A percentile compares a stretch with the other conserved stretches of the same genome.
Conservation (phyloP, 2,888 invertebrate genomes). For the Melieria omissa region DNA sequence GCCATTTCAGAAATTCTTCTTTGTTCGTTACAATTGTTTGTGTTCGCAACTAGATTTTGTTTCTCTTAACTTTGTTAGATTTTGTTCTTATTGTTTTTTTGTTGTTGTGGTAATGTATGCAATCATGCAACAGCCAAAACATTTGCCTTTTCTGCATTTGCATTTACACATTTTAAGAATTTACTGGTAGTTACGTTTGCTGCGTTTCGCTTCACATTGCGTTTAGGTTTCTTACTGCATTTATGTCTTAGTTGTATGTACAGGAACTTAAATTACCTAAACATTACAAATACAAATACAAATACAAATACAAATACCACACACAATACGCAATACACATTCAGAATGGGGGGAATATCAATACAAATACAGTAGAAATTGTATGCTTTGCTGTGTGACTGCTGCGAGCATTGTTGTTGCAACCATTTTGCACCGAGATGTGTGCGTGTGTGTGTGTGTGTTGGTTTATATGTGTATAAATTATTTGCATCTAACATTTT, state of each 20-base stretch:
- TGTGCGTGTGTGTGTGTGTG: constrained; percentile 34
- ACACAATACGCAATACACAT: constrained; percentile 14
- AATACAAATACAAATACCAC: constrained; percentile 50
- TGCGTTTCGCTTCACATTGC: constrained; percentile 4
- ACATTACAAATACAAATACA: constrained; percentile 54
- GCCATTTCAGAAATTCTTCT: too few relatives aligned
- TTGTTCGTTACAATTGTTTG: too few relatives aligned
- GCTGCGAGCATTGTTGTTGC: neutral
- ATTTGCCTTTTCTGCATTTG: neutral
- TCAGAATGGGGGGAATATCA: constrained; percentile 5
- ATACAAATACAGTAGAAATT: constrained; percentile 10
- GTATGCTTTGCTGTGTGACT: neutral
- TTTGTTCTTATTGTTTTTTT: too few relatives aligned
- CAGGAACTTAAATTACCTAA: constrained; percentile 59
- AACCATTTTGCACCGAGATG: constrained; percentile 39
- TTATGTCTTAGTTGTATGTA: constrained; percentile 59
- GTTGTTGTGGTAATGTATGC: too few relatives aligned
- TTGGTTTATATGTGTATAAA: constrained; percentile 17
- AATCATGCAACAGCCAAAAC: too few relatives aligned
- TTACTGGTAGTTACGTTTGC: constrained; percentile 30
- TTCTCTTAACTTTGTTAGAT: too few relatives aligned
- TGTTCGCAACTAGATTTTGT: too few relatives aligned
- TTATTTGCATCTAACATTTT: too few relatives aligned
- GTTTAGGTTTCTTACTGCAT: constrained; percentile 32
- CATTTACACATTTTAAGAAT: neutral